Evolutionary conservation across 2,888 invertebrate species (phyloP).

Genomic region (Eilema griseolum): DNA sequence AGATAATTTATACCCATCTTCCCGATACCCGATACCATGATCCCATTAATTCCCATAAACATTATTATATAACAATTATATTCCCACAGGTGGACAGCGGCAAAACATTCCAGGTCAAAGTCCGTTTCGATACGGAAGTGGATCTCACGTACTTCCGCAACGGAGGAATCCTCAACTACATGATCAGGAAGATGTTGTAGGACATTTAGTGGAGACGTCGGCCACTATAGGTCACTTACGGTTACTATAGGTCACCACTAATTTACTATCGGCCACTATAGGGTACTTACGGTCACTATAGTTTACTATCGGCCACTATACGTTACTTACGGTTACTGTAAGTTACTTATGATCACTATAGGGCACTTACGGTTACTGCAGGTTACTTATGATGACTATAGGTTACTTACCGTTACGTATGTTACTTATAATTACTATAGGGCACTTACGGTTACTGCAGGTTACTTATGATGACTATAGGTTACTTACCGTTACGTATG

Average conservation of each 20-base stretch:
- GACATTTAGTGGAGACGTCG: not conserved
- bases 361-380: no score
- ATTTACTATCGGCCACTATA: not conserved
- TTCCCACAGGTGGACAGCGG: slow-evolving; percentile 86
- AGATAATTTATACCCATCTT: no score
- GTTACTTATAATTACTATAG: not conserved
- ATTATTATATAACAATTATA: no score
- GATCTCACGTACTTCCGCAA: slow-evolving; percentile 97
- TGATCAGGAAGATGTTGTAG: slow-evolving; percentile 94
- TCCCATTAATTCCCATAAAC: no score
- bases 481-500: no score
- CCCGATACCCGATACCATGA: no score
- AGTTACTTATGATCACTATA: not conserved
- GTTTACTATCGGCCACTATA: no score
- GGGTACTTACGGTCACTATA: not conserved
- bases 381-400: no score
- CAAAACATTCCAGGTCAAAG: slow-evolving; percentile 91
- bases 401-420: no score
- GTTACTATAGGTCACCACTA: not conserved
- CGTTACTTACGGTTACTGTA: no score
- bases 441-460: not conserved
- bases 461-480: no score
- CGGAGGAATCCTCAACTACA: slow-evolving; percentile 99
- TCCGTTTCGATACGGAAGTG: slow-evolving; percentile 98
- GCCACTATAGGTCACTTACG: not conserved